phyloP scores from a whole-genome alignment of 2,888 invertebrate genomes.

The Caenorhabditis drosophilae region DNA sequence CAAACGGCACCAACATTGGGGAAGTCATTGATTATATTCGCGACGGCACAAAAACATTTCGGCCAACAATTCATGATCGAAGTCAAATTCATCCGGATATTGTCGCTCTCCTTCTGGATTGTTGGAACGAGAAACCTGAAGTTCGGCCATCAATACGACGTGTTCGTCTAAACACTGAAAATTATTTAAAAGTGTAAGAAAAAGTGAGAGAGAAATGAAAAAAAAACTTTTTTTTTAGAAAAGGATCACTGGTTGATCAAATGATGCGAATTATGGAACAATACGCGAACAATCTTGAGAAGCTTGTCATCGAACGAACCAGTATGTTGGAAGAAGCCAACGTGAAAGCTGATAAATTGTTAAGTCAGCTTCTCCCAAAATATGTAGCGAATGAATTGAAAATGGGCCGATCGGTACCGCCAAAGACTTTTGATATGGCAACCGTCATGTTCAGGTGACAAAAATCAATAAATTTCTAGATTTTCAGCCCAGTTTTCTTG shows the following conservation, averaged over 20 bases:
- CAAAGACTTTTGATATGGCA: conserved; percentile 61
- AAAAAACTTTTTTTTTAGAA: conserved; percentile 30
- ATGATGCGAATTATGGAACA: conserved; percentile 62
- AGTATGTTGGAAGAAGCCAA: conserved; percentile 69
- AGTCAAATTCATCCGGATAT: conserved; percentile 64
- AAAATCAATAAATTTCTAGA: neutral
- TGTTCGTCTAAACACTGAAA: conserved; percentile 66
- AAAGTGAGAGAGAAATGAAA: neutral
- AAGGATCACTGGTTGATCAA: conserved; percentile 55
- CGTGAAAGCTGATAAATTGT: conserved; percentile 60
- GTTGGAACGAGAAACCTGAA: conserved; percentile 64
- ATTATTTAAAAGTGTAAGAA: conserved; percentile 60
- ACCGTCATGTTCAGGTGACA: conserved; percentile 62
- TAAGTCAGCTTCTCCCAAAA: conserved; percentile 63
- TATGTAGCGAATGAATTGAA: conserved; percentile 66
- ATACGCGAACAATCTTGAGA: conserved; percentile 68
- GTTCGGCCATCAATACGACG: conserved; percentile 66
- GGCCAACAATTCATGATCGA: conserved; percentile 58
- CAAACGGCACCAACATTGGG: conserved; percentile 54
- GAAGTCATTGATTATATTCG: conserved; percentile 60
- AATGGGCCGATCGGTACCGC: conserved; percentile 63
- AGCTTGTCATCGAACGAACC: conserved; percentile 65
- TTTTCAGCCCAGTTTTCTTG: neutral
- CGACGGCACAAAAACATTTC: conserved; percentile 56
- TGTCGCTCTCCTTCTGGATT: conserved; percentile 52